Evolutionary conservation across 1,140 invertebrate genomes (phyloP), one percentile per base, ranked within the genome.

Genomic region (Drosophila arawakana): DNA sequence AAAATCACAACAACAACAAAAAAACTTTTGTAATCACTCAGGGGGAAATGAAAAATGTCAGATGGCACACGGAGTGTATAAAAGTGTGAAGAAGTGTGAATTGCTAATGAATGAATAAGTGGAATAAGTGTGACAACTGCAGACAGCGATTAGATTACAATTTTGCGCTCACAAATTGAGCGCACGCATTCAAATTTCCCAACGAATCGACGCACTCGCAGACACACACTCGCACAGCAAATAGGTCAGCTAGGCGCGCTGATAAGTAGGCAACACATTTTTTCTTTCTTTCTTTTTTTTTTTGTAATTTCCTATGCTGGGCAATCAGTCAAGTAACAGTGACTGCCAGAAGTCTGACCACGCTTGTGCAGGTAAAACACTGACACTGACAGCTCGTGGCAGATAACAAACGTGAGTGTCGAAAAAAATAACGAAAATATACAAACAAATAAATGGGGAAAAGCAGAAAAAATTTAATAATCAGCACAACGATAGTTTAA

Each of bases 71-170:
- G 25, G 54, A 21, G 66, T 55, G 54, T 47, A 61, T 18, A 49
- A 44, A 44, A 47, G 25, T 46, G 11, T 43, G 39, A 43, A 43
- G 10, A 15, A 54, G 30, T 30, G 39, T 65, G 67, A 70, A 60
- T 37, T 52, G 11, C 46, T 57, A 67, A 68, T 63, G 50, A 71
- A 71, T 70, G 63, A 41, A 54, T 52, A 59, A 68, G 71, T 43
- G 71, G 63, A 41, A 54, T 52, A 59, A 68, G 71, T 43, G 71
- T 69, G 49, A 61, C 65, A 69, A 55, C 39, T 60, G 71, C 34
- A 59, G 44, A 60, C 47, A 60, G 65, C 18, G 71, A 73, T 69
- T 61, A 73, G 71, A 73, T 73, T 47, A 69, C 18, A 47, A 9
- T 15, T 15, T 47, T 8, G 49, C 8, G 49, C 21, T 68, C 55